Base-by-base conservation (phyloP, 2,888 invertebrate genomes). In the Ligdia adustata region DNA sequence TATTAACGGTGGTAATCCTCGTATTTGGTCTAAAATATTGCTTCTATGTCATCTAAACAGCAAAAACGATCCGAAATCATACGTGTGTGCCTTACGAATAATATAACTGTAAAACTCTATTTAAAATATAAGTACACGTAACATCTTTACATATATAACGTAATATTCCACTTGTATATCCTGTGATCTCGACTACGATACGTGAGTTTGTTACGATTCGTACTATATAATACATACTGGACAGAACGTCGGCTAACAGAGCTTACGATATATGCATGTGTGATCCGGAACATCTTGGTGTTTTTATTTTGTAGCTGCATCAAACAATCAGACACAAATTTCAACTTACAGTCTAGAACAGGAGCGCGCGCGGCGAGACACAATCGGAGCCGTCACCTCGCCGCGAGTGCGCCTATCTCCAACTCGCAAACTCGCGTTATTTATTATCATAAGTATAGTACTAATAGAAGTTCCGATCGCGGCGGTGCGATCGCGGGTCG, bases 381-480 rank as follows among this genome's bases (percentile, higher is more conserved):
- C 61, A 62, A 52, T 42, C 3, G 9, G 26, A 6, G 24, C 24
- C 7, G 18, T 7, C 5, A 55, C 65, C 68, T 55, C 69, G 64
- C 74, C 80, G 77, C 80, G 76, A 75, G 72, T 53, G 60, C 81
- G 66, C 69, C 64, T 68, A 73, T 77, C 79, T 67, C 74, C 74
- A 72, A 72, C 77, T 80, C 70, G 77, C 72, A 79, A 79, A 79
- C 83, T 80, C 81, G 71, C 75, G 72, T 75, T 74, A 81, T 81
- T 85, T 84, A 88, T 87, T 87, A 87, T 90, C 82, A 88, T 87
- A 89, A 88, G 83, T 87, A 81, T 81, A 82, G 80, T 85, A 87
- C 89, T 89, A 88, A 82, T 76, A 85, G 79, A 82, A 83, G 88
- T 88, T 82, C 82, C 66, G 79, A 79, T 75, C 82, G 77, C 75